Conservation (phyloP, 1,140 invertebrate genomes). For the Vanessa tameamea region DNA sequence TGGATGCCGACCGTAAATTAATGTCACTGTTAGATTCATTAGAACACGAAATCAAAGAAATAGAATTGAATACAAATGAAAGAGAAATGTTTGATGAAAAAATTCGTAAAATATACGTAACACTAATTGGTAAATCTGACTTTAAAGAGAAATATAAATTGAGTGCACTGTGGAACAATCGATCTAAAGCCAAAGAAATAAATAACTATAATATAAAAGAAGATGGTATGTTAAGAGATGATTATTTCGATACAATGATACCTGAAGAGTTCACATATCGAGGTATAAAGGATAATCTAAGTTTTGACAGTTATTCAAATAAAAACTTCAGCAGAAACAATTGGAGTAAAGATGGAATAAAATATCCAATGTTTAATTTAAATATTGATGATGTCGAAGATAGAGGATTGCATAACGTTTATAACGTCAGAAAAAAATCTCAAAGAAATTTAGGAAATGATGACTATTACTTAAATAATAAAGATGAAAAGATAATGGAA, state of each 20-base stretch:
- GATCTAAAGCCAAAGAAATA: neutral
- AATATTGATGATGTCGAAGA: slow-evolving; percentile 12
- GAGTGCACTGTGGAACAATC: neutral
- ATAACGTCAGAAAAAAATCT: slow-evolving; percentile 18
- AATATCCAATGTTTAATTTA: neutral
- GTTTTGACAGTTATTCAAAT: neutral
- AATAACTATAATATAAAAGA: neutral
- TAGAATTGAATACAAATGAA: slow-evolving; percentile 34
- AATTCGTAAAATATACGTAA: slow-evolving; percentile 34
- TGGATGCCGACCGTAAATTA: slow-evolving; percentile 23
- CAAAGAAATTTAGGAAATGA: neutral
- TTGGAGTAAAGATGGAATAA: neutral
- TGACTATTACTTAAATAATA: slow-evolving; percentile 24
- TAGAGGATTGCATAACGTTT: slow-evolving; percentile 17
- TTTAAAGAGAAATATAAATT: slow-evolving; percentile 9
- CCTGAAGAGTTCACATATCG: neutral
- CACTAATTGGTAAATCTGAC: slow-evolving; percentile 25
- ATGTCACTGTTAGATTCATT: slow-evolving; percentile 36
- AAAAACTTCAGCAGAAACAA: neutral
- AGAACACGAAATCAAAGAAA: slow-evolving; percentile 37
- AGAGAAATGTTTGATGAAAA: slow-evolving; percentile 40
- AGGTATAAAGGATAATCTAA: neutral
- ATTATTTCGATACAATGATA: neutral
- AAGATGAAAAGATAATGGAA: slow-evolving; percentile 14
- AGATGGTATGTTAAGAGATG: neutral